phyloP scores from a whole-genome alignment of 2,797 vertebrate genomes.

The Enteromius unitaeniatus region DNA sequence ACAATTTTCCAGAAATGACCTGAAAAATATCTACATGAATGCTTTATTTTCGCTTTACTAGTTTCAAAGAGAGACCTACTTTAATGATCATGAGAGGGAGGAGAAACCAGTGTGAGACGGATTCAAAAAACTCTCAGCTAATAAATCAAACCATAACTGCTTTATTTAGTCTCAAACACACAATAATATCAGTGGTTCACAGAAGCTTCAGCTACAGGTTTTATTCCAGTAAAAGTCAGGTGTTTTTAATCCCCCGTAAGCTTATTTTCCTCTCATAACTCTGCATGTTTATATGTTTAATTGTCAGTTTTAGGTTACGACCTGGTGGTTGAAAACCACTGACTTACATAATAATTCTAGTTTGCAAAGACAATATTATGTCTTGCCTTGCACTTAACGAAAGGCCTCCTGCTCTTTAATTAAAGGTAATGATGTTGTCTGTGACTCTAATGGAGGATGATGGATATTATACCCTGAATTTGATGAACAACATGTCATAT shows the following conservation, averaged over 20 bases:
- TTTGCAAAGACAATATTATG: background rate
- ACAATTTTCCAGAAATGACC: background rate
- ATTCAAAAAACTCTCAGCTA: background rate
- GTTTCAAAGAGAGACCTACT: conserved; percentile 1
- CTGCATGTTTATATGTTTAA: background rate
- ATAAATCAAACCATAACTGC: background rate
- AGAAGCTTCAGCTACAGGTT: background rate
- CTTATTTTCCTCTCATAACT: background rate
- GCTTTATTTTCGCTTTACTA: background rate
- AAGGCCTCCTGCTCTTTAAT: conserved; percentile 14
- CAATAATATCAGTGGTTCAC: background rate
- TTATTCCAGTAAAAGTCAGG: background rate
- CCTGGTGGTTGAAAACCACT: background rate
- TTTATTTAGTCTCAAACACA: background rate
- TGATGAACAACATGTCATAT: conserved; percentile 9
- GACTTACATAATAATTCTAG: background rate
- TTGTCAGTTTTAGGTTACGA: background rate
- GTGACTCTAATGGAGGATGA: conserved; percentile 40
- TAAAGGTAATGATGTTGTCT: conserved; percentile 29
- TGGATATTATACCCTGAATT: conserved; percentile 29
- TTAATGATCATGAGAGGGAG: conserved; percentile 12
- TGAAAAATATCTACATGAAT: background rate
- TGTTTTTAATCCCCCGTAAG: background rate
- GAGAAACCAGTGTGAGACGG: background rate
- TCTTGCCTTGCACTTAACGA: background rate